Percentiles rank a stretch among this genome's conserved stretches.
Evolutionary conservation across 2,113 vertebrate genomes (phyloP).

Genomic region (Ailuropoda melanoleuca): DNA sequence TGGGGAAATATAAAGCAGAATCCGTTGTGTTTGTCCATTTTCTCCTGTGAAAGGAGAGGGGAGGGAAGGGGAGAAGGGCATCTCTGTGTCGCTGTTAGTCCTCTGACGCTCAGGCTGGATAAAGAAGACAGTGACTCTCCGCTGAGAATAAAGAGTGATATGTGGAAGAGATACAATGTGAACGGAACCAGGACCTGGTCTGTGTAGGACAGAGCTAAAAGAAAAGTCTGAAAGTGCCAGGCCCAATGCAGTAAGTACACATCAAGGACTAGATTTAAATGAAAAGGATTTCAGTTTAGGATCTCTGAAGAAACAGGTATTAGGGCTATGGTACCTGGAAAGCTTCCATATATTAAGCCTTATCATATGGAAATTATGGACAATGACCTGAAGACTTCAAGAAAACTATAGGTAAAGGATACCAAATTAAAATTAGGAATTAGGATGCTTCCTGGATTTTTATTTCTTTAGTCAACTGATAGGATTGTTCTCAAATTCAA

Average conservation of each 20-base stretch:
- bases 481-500: neutral
- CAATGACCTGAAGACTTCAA: neutral
- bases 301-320: neutral
- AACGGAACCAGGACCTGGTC: neutral
- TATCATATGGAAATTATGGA: neutral
- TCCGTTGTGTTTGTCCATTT: neutral
- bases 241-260: neutral
- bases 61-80: neutral
- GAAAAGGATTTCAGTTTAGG: neutral
- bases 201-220: neutral
- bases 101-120: neutral
- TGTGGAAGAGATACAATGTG: neutral
- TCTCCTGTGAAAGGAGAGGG: neutral
- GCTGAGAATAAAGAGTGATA: neutral
- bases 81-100: neutral
- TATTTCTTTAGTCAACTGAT: neutral
- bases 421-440: neutral
- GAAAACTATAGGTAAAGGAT: neutral
- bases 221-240: neutral
- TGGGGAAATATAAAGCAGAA: neutral
- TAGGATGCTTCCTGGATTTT: neutral
- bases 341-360: neutral
- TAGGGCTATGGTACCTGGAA: too few relatives aligned
- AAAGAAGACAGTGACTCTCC: neutral
- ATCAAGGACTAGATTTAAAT: neutral